These are phyloP conservation scores for Drosophila micromelanica DNA, from an alignment of 1,140 invertebrate species.

Conservation along the genomic window DNA sequence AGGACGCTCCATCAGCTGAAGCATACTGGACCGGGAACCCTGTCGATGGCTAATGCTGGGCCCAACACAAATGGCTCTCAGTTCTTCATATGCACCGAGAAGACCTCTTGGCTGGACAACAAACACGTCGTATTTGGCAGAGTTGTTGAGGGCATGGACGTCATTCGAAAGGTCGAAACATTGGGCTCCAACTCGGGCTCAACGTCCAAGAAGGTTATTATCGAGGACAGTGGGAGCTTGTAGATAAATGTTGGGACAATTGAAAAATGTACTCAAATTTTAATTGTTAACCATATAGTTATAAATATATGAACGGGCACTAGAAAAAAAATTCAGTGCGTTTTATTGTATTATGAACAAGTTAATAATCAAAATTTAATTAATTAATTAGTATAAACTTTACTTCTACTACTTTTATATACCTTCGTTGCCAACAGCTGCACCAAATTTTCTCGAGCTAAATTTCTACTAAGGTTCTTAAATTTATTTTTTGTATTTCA, in stretches of 20 bases:
- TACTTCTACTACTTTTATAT: too few relatives aligned
- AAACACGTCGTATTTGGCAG: slow-evolving; percentile 98
- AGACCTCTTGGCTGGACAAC: slow-evolving; percentile 96
- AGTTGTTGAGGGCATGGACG: slow-evolving; percentile 97
- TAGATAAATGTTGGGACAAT: slow-evolving; percentile 86
- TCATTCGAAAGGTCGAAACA: slow-evolving; percentile 94
- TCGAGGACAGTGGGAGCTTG: slow-evolving; percentile 91
- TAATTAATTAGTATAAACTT: too few relatives aligned
- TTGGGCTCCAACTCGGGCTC: slow-evolving; percentile 93
- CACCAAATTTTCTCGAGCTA: too few relatives aligned
- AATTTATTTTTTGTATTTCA: too few relatives aligned
- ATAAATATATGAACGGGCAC: too few relatives aligned
- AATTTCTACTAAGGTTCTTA: too few relatives aligned
- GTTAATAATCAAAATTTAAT: too few relatives aligned
- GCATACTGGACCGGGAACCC: slow-evolving; percentile 94
- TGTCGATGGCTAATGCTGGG: slow-evolving; percentile 98
- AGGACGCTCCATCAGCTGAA: slow-evolving; percentile 97
- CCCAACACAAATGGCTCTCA: slow-evolving; percentile 98
- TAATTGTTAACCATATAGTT: background rate
- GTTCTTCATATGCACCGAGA: slow-evolving; percentile 96
- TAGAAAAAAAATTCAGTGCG: too few relatives aligned
- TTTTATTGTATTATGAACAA: too few relatives aligned
- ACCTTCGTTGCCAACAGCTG: too few relatives aligned
- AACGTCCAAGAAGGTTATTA: slow-evolving; percentile 91
- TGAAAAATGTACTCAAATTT: too few relatives aligned